Evolutionary conservation across 2,113 vertebrate genomes (phyloP).

Genomic region (Heterocephalus glaber): DNA sequence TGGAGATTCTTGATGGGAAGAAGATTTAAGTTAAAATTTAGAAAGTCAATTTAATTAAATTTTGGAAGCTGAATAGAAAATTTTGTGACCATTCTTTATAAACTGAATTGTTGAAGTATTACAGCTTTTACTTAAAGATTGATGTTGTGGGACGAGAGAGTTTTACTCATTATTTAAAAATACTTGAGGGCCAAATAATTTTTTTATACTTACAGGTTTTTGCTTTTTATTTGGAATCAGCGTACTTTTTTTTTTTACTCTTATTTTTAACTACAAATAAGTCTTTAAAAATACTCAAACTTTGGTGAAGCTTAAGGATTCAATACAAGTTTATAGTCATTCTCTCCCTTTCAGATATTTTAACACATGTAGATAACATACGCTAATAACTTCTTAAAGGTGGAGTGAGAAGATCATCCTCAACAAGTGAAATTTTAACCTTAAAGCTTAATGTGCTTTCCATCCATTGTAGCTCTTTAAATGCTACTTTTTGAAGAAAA

Average conservation of each 20-base stretch:
- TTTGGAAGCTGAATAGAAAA: not conserved
- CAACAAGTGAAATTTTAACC: slow-evolving; percentile 50
- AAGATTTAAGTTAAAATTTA: slow-evolving; percentile 48
- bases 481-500: slow-evolving; percentile 60
- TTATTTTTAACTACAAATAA: not conserved
- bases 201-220: not conserved
- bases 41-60: not conserved
- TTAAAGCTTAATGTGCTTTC: slow-evolving; percentile 44
- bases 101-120: not conserved
- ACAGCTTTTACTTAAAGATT: not conserved
- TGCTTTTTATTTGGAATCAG: slow-evolving; percentile 31
- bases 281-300: not conserved
- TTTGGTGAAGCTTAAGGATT: slow-evolving; percentile 8
- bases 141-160: not conserved
- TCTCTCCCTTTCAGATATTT: not conserved
- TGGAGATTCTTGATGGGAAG: not conserved
- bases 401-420: slow-evolving; percentile 33
- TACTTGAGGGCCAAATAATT: slow-evolving; percentile 16
- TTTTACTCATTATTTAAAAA: slow-evolving; percentile 36
- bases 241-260: slow-evolving; percentile 50
- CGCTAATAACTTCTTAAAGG: slow-evolving; percentile 27
- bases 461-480: slow-evolving; percentile 53
- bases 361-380: not conserved
- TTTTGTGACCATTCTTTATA: not conserved
- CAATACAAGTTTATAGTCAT: not conserved